Conservation (phyloP, 2,888 invertebrate species). For the Caenorhabditis sp. region DNA sequence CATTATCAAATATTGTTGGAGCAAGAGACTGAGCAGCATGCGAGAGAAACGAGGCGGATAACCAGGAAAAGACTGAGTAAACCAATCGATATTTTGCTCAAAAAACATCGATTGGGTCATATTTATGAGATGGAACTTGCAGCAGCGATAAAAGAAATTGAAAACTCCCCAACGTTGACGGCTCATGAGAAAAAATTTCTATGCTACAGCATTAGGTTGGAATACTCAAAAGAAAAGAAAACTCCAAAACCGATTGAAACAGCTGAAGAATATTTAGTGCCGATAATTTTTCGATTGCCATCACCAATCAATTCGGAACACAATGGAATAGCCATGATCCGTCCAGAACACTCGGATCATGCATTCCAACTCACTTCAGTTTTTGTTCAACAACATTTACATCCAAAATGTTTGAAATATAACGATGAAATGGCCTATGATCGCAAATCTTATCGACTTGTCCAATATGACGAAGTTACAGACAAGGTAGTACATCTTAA, state of each 20-base stretch:
- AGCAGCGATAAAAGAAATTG: not conserved
- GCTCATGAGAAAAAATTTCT: not conserved
- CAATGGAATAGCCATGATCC: not conserved
- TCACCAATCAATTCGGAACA: not conserved
- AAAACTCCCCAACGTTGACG: not conserved
- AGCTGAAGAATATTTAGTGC: not conserved
- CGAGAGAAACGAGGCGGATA: not conserved
- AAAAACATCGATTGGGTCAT: conserved; percentile 8
- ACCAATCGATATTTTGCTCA: conserved; percentile 3
- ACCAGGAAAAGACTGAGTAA: not conserved
- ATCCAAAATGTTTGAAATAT: not conserved
- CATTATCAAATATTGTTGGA: conserved; percentile 9
- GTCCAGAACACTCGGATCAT: not conserved
- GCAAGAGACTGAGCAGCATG: not conserved
- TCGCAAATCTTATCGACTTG: not conserved
- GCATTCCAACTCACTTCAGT: not conserved
- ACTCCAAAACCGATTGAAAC: not conserved
- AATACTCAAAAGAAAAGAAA: not conserved
- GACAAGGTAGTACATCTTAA: not conserved
- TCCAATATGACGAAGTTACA: not conserved
- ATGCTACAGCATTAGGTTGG: not conserved
- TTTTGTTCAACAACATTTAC: conserved; percentile 1
- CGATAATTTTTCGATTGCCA: not conserved
- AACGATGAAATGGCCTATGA: not conserved
- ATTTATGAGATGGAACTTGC: conserved; percentile 5